Conservation (phyloP, 92 coral and sea anemone genomes). For the Blastomussa wellsi region DNA sequence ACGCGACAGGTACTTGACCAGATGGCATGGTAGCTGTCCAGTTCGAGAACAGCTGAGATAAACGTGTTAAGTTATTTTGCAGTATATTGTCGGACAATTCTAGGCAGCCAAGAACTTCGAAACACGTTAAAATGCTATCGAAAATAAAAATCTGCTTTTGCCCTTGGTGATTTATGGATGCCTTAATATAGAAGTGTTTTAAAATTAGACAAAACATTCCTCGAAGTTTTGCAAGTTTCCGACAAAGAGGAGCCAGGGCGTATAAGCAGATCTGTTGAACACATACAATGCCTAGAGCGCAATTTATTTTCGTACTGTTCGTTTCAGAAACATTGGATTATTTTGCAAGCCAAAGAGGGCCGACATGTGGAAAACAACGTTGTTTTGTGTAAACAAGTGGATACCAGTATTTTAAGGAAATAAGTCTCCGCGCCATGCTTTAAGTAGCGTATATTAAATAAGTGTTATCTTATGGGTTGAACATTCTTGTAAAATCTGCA, state of each 20-base stretch:
- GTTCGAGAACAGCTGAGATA: background rate
- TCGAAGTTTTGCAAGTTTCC: conserved; percentile 2
- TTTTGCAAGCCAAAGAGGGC: background rate
- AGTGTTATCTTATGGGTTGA: background rate
- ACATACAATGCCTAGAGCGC: background rate
- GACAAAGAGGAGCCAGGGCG: conserved; percentile 17
- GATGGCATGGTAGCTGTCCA: background rate
- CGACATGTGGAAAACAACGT: background rate
- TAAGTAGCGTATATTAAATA: background rate
- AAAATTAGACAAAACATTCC: conserved; percentile 4
- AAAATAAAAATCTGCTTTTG: background rate
- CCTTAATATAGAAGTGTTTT: conserved; percentile 14
- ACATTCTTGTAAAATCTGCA: background rate
- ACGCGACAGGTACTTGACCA: background rate
- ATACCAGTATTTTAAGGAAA: background rate
- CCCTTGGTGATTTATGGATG: background rate
- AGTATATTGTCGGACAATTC: background rate
- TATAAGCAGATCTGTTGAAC: background rate
- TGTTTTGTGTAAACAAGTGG: background rate
- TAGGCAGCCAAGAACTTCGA: background rate
- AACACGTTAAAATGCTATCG: background rate
- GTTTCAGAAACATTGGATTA: background rate
- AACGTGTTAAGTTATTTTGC: background rate
- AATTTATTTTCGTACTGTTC: background rate
- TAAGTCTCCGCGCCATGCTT: background rate